phyloP scores from a whole-genome alignment of 2,888 invertebrate genomes.

The Melieria omissa region DNA sequence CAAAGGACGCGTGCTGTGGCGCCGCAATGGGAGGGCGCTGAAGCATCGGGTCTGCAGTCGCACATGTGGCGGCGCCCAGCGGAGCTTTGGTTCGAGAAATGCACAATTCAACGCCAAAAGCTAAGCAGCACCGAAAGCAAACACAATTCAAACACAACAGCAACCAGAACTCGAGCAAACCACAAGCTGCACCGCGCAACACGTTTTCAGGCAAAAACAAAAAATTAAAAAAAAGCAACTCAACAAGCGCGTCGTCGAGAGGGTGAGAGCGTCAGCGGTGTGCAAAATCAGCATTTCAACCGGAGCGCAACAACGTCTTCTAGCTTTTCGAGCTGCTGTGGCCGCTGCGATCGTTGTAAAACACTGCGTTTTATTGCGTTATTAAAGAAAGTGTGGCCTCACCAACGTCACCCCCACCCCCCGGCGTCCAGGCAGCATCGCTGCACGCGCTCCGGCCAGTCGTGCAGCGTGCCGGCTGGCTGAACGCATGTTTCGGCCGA shows the following conservation, averaged over 20 bases:
- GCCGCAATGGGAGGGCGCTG: conserved; percentile 64
- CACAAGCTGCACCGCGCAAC: neutral
- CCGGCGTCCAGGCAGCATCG: too few relatives aligned
- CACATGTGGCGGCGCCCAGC: conserved; percentile 47
- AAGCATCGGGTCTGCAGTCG: conserved; percentile 17
- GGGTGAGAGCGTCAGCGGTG: conserved; percentile 2
- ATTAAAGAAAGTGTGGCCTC: neutral
- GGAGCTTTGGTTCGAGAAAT: conserved; percentile 42
- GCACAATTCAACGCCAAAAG: conserved; percentile 23
- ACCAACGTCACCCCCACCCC: too few relatives aligned
- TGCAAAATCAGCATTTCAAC: conserved; percentile 4
- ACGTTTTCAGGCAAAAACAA: conserved; percentile 4
- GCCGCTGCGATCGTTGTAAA: conserved; percentile 29
- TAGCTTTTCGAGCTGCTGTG: conserved; percentile 7
- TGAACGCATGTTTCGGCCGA: too few relatives aligned
- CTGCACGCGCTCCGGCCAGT: too few relatives aligned
- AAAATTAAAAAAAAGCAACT: neutral
- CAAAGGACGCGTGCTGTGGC: conserved; percentile 63
- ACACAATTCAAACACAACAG: conserved; percentile 4
- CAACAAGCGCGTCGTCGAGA: conserved; percentile 17
- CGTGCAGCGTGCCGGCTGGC: too few relatives aligned
- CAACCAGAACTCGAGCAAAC: conserved; percentile 5
- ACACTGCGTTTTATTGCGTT: conserved; percentile 26
- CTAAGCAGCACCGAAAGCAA: conserved; percentile 14
- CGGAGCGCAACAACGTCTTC: conserved; percentile 8